Percentiles rank a stretch among this genome's conserved stretches.
Conservation (phyloP, 1,140 invertebrate genomes). For the Ctenoplectra terminalis region DNA sequence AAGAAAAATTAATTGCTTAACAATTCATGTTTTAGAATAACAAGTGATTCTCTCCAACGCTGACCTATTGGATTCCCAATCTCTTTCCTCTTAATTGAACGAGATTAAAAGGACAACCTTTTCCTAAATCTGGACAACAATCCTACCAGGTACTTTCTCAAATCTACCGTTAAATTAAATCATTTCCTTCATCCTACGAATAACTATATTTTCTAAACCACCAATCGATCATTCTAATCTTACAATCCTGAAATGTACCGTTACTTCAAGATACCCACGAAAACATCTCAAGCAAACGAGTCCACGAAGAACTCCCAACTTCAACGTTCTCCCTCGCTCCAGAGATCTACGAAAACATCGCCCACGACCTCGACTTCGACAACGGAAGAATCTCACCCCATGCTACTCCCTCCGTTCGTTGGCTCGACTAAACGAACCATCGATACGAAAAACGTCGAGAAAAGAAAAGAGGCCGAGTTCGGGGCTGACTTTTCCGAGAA, state of each 20-base stretch:
- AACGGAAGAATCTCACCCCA: background rate
- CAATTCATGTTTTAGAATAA: background rate
- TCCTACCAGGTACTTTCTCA: background rate
- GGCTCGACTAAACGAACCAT: too few species aligned
- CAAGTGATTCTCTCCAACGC: background rate
- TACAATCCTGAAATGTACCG: too few species aligned
- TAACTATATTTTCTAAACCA: background rate
- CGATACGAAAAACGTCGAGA: background rate
- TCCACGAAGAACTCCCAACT: background rate
- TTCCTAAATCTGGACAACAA: background rate
- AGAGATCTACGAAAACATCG: background rate
- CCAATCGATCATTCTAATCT: background rate
- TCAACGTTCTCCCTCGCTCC: background rate
- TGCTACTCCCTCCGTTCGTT: too few species aligned
- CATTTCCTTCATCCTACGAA: too few species aligned
- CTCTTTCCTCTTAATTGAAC: background rate
- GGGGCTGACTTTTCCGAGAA: background rate
- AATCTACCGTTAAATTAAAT: background rate
- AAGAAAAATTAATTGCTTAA: background rate
- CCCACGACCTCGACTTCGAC: background rate
- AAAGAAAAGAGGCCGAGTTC: background rate
- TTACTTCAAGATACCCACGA: background rate
- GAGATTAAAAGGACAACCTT: background rate
- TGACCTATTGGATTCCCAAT: background rate
- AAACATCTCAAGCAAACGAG: background rate